Evolutionary conservation across 2,888 invertebrate genomes (phyloP).

Genomic region (Bombylius discolor): DNA sequence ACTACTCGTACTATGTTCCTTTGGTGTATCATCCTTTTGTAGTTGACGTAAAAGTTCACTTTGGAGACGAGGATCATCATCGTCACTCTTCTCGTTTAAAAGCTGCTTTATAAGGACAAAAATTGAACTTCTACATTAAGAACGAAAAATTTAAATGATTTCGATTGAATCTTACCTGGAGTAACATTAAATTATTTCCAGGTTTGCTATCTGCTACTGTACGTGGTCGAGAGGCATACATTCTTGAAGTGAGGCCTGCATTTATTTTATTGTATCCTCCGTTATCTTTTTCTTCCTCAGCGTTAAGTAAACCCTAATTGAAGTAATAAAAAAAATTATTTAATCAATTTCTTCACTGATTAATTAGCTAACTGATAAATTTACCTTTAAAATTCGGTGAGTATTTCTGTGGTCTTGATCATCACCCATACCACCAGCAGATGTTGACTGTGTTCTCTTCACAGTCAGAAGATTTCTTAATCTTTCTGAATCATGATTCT

Average conservation of each 20-base stretch:
- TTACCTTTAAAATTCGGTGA: slow-evolving; percentile 23
- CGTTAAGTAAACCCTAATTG: slow-evolving; percentile 22
- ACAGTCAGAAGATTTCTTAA: slow-evolving; percentile 39
- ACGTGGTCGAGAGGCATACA: slow-evolving; percentile 18
- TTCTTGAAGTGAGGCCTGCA: slow-evolving; percentile 15
- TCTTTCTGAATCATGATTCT: slow-evolving; percentile 36
- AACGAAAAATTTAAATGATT: no score
- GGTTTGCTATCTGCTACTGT: slow-evolving; percentile 24
- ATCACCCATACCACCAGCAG: slow-evolving; percentile 17
- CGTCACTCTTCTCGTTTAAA: slow-evolving; percentile 69
- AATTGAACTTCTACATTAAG: no score
- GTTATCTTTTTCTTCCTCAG: slow-evolving; percentile 34
- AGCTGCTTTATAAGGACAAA: slow-evolving; percentile 41
- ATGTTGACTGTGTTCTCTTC: slow-evolving; percentile 27
- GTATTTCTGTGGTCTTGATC: slow-evolving; percentile 28
- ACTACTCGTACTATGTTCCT: slow-evolving; percentile 20
- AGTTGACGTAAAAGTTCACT: slow-evolving; percentile 45
- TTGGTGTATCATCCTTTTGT: slow-evolving; percentile 33
- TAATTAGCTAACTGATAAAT: not conserved
- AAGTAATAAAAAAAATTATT: not conserved
- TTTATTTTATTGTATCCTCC: slow-evolving; percentile 14
- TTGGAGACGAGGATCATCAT: slow-evolving; percentile 49
- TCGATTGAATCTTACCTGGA: slow-evolving; percentile 39
- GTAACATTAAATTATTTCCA: slow-evolving; percentile 49
- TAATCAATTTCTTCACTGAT: not conserved